Percentiles rank a stretch among this genome's conserved stretches.
Conservation (phyloP, 2,888 invertebrate genomes). For the Odontocerum albicorne region DNA sequence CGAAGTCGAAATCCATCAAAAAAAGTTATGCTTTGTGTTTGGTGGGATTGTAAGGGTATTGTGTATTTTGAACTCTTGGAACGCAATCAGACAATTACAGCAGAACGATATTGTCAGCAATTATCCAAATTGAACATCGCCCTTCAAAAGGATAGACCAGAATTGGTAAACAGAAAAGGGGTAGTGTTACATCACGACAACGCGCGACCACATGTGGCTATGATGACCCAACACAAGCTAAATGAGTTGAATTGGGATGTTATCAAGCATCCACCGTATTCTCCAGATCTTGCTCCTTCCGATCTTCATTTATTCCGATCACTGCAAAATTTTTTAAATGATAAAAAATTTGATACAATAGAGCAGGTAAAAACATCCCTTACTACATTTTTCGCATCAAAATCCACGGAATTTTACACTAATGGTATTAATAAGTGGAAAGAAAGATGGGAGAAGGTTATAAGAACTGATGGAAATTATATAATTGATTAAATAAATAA, state of each 20-base stretch:
- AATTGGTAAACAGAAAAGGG: constrained; percentile 21
- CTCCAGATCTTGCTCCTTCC: constrained; percentile 23
- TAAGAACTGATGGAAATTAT: too few relatives aligned
- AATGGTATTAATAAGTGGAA: too few relatives aligned
- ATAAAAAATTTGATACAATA: too few relatives aligned
- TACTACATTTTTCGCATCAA: too few relatives aligned
- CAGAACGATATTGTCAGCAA: constrained; percentile 26
- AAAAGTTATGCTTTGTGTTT: too few relatives aligned
- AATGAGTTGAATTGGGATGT: constrained; percentile 24
- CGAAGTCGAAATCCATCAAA: too few relatives aligned
- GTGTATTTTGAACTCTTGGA: constrained; percentile 22
- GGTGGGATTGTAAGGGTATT: too few relatives aligned
- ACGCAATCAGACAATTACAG: constrained; percentile 25
- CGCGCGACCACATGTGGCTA: constrained; percentile 12
- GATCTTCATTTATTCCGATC: constrained; percentile 20
- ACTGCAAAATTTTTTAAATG: too few relatives aligned
- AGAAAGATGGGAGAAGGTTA: too few relatives aligned
- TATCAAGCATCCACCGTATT: constrained; percentile 22
- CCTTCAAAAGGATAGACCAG: constrained; percentile 24
- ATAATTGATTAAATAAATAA: too few relatives aligned
- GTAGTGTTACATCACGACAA: constrained; percentile 9
- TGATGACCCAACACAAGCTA: constrained; percentile 21
- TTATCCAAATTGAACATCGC: constrained; percentile 24
- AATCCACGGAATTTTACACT: too few relatives aligned
- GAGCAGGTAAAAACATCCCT: too few relatives aligned